Base-by-base conservation (phyloP, 1,140 invertebrate genomes). In the Sogatella furcifera region DNA sequence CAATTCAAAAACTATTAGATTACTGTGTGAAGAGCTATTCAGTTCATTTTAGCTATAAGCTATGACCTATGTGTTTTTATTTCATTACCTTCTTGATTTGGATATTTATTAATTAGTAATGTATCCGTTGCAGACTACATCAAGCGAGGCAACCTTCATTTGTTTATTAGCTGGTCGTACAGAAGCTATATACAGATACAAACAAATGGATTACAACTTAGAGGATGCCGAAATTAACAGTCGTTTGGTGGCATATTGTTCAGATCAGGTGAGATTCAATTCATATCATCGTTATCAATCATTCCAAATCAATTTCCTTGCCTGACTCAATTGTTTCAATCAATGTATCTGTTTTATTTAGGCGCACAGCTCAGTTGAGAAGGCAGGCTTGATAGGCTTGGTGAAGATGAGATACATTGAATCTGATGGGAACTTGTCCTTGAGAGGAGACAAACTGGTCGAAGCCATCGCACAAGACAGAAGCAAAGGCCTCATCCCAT, bases 291-390 rank as follows among this genome's bases (percentile, higher is more conserved):
- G 24, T 28, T 28, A 28, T 28, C 6, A 28, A 28, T 28, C 6
- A 28, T 28, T 28, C 24, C n/a, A 6, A 28, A 28, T 28, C 6
- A 28, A 28, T 28, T 28, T 28, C 24, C 6, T 28, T 28, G 24
- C 24, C 24, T 28, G 2, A 28, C 24, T 28, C 24, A 28, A 28
- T 4, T 28, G 24, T 28, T 28, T 6, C 2, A 28, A 28, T 28
- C 24, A 28, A 28, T 28, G 24, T 28, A 6, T 28, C 2, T 28
- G 24, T 28, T 42, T 28, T 52, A 64, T 66, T 21, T 61, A 89
- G 84, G 92, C 94, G 0, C 94, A 98, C 74, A 97, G 93, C 0
- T 96, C 93, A 19, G 93, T 98, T 4, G 95, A 97, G 75, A 98
- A 98, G 75, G 92, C 94, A 46, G 92, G 91, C 15, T 73, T 95